phyloP scores from a whole-genome alignment of 2,797 vertebrate species.

The Clarias platycephalus region DNA sequence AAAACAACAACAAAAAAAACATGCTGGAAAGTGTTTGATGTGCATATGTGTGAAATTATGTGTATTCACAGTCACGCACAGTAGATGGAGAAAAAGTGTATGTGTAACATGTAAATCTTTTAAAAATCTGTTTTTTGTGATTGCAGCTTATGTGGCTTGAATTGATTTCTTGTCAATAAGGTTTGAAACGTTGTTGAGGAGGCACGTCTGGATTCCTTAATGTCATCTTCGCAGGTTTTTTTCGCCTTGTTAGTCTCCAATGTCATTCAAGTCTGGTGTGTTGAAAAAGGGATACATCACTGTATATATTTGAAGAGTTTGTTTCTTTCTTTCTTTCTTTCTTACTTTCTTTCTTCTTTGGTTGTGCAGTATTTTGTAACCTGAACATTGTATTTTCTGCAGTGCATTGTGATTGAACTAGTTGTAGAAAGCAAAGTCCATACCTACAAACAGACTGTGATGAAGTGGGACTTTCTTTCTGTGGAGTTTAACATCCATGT shows the following conservation, averaged over 20 bases:
- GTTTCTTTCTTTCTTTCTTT: constrained; percentile 38
- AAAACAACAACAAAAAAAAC: constrained; percentile 1
- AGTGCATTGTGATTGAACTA: constrained; percentile 32
- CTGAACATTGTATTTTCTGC: constrained; percentile 56
- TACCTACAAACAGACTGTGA: constrained; percentile 17
- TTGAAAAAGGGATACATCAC: constrained; percentile 19
- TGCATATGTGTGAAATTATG: background rate
- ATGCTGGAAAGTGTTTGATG: background rate
- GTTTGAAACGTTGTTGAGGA: background rate
- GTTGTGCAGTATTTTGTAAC: constrained; percentile 70
- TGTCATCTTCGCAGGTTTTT: background rate
- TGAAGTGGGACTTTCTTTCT: constrained; percentile 14
- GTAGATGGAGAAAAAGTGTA: background rate
- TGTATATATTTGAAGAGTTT: constrained; percentile 59
- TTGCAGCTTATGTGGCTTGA: constrained; percentile 7
- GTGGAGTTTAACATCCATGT: constrained; percentile 42
- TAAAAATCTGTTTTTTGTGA: background rate
- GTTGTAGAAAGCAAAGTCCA: constrained; percentile 21
- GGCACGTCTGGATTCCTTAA: background rate
- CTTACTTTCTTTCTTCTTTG: constrained; percentile 51
- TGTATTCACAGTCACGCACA: constrained; percentile 1
- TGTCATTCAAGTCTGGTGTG: constrained; percentile 4
- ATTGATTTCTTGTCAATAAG: background rate
- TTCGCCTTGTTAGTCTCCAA: constrained; percentile 3
- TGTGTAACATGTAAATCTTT: background rate